Base-by-base conservation (phyloP, 2,888 invertebrate species). In the Peribatodes rhomboidaria region DNA sequence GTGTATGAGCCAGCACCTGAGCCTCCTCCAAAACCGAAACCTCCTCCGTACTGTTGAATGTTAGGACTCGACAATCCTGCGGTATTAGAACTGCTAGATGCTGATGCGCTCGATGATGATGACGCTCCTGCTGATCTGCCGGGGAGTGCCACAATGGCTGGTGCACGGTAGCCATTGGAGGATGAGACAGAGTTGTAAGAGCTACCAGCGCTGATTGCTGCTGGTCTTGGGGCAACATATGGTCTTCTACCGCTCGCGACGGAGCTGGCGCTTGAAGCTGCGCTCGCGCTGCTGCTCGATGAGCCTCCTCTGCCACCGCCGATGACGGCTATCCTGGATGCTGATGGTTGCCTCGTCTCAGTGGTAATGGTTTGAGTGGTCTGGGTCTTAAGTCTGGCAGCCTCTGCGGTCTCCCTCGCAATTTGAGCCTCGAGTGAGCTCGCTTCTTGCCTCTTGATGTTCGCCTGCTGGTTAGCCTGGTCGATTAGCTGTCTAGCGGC, bases 251-350 rank as follows among this genome's bases (percentile, higher is more conserved):
- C 11, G 16, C 31, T 31, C 3, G 4, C 22, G 8, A 27, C 14
- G 0, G 22, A 44, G 47, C 9, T 27, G n/a, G 27, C 27, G n/a
- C 16, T 11, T 16, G 11, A 31, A 16, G 16, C 33, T 35, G 53
- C 22, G 22, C 10, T 7, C 2, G 52, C 13, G 14, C 53, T 53
- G 22, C 22, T 27, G 13, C 41, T 35, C 2, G 50, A 35, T 9
- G 50, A 18, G 13, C 50, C 50, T 50, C 35, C 50, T 35, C 49
- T 49, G 11, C 33, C 16, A 16, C 50, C 50, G 8, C 50, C 50
- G 8, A 35, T 8, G 13, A 20, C 0, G 35, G 35, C 35, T 0
- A 35, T n/a, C n/a, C n/a, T 1, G 27, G 42, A 16, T 13, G 42
- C 31, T 3, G 31, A 16, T 10, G 16, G 3, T 11, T 39, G 9